Evolutionary conservation across 2,888 invertebrate genomes (phyloP).

Genomic region (Formica aserva): DNA sequence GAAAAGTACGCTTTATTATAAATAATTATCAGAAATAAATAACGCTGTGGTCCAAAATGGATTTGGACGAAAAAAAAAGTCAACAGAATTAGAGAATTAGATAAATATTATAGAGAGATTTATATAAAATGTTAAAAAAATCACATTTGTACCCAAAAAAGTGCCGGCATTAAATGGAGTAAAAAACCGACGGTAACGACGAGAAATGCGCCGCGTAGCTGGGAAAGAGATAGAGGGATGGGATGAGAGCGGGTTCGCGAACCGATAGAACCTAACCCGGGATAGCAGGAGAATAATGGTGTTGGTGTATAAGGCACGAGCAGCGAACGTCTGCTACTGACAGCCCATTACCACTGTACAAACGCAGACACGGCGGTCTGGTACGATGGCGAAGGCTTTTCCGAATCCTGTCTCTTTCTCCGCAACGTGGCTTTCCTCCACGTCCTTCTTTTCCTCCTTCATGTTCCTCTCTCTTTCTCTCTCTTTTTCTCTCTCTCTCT

Average conservation of each 20-base stretch:
- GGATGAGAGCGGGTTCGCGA: constrained; percentile 53
- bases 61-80: neutral
- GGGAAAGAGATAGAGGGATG: constrained; percentile 42
- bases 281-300: constrained; percentile 74
- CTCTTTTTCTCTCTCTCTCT: constrained; percentile 17
- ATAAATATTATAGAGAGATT: neutral
- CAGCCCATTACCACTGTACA: constrained; percentile 85
- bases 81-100: neutral
- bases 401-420: constrained; percentile 60
- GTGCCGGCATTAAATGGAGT: constrained; percentile 20
- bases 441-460: neutral
- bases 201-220: constrained; percentile 5
- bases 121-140: neutral
- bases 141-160: neutral
- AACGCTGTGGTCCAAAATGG: neutral
- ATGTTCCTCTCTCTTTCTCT: constrained; percentile 16
- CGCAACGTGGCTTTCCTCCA: constrained; percentile 51
- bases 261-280: constrained; percentile 72
- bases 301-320: constrained; percentile 82
- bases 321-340: constrained; percentile 83
- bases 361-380: constrained; percentile 75
- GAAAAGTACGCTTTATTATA: too few species aligned
- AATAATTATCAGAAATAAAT: neutral
- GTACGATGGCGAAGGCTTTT: constrained; percentile 72
- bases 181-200: constrained; percentile 26